Conservation (phyloP, 2,888 invertebrate species). For the Hymenopus coronatus region DNA sequence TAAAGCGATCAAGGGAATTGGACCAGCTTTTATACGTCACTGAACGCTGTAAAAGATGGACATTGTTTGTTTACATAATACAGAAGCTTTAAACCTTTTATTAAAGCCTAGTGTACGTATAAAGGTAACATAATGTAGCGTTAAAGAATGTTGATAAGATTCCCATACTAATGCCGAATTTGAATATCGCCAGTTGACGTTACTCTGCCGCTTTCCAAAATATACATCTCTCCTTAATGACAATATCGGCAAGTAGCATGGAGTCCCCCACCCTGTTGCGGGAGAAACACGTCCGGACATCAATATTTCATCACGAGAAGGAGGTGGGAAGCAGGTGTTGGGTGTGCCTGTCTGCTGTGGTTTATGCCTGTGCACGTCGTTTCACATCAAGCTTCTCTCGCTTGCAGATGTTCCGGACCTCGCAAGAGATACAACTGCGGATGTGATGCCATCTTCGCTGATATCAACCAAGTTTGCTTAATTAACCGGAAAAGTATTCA, state of each 20-base stretch:
- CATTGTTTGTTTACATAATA: no score
- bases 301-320: neutral
- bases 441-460: neutral
- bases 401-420: neutral
- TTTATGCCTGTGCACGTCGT: neutral
- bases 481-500: neutral
- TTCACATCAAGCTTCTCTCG: neutral
- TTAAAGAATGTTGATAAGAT: no score
- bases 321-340: neutral
- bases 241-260: neutral
- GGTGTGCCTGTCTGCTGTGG: neutral
- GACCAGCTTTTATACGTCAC: no score
- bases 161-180: neutral
- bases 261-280: neutral
- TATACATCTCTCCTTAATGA: neutral
- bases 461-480: neutral
- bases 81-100: no score
- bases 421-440: neutral
- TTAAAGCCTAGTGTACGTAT: no score
- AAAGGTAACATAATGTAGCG: no score
- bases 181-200: neutral
- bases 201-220: neutral
- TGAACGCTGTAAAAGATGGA: no score
- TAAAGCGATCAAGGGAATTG: no score
- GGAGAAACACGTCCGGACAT: neutral